Base-by-base conservation (phyloP, 2,797 vertebrate species). In the Poeciliopsis turneri region DNA sequence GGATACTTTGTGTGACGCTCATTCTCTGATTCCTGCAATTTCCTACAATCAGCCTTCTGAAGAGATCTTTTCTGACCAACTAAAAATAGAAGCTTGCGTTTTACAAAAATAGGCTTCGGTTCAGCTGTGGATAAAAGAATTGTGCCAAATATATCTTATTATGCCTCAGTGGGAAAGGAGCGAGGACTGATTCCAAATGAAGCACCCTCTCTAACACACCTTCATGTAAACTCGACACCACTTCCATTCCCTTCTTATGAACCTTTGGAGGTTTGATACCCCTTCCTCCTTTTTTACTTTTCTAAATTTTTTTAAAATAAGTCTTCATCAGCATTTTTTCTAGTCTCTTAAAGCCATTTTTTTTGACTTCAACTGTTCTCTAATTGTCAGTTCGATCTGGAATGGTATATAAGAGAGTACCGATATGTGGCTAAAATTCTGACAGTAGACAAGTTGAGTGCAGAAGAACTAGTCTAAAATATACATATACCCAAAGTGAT, bases 1-100 rank as follows among this genome's bases (percentile, higher is more conserved):
- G 51, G 57, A 72, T 66, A 28, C 73, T 83, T 69, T 55, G 18
- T 72, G 80, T 80, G 77, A 78, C 71, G n/a, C 74, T 70, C 28
- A 53, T 53, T 0, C 0, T 79, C 72, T 76, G 80, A 82, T 78
- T 81, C 77, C 80, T 90, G 64, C 79, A 78, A 89, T 92, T 92
- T 89, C 23, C 82, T 78, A 51, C 75, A 83, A 86, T 89, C 79
- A 78, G 10, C 59, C 57, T 41, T 83, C 15, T 45, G 23, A 39
- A 88, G 82, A 76, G 16, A 11, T 61, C 18, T 47, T 70, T 70
- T 74, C 69, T 84, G 57, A 28, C 43, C 23, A 25, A 30, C 81
- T 87, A 43, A 85, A 87, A 88, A 85, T 82, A 84, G 47, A 82
- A 59, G 13, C 12, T 49, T 77, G 36, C 41, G 23, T 4, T 28